Base-by-base conservation (phyloP, 2,888 invertebrate species). In the Acanthosoma haemorrhoidale region DNA sequence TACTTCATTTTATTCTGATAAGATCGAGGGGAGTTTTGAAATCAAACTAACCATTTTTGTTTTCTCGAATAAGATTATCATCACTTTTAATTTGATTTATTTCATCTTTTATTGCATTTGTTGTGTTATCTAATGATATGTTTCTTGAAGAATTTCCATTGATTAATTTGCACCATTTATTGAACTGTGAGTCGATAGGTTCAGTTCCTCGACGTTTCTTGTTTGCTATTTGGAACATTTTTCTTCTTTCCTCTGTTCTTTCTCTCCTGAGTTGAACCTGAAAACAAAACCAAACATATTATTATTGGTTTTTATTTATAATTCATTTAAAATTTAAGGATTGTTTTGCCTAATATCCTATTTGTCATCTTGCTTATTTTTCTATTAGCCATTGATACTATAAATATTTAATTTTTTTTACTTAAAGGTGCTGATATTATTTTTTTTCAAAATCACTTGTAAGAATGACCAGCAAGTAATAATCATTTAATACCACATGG, bases 151-250 rank as follows among this genome's bases (percentile, higher is more conserved):
- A 86, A 32, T 87, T 78, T 9, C 82, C 82, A 4, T 87, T 86
- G 15, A 89, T 76, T 13, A 89, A 83, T 77, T 86, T 88, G 76
- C 87, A 88, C 89, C 89, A 90, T 76, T 86, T 84, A 1, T 84
- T 81, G 76, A 87, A 86, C 1, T 88, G 83, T 80, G 77, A 75
- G 57, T 76, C 75, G 5, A 66, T 70, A 9, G 68, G 86, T 60
- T 79, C 79, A 6, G 73, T 76, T 70, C 82, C 81, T 39, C 78
- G 77, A 39, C 79, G 79, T 73, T 81, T 80, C 43, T 78, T 86
- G 75, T 90, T 94, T 0, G 90, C 94, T 76, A 94, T 83, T 81
- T 92, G 92, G 77, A 94, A 94, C 86, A 96, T 91, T 83, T 96
- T 96, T 75, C 92, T 85, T 70, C 95, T 84, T 78, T 96, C 96